Percentiles rank a stretch among this genome's conserved stretches.
phyloP scores from a whole-genome alignment of 2,797 vertebrate species.

The Coregonus ussuriensis region DNA sequence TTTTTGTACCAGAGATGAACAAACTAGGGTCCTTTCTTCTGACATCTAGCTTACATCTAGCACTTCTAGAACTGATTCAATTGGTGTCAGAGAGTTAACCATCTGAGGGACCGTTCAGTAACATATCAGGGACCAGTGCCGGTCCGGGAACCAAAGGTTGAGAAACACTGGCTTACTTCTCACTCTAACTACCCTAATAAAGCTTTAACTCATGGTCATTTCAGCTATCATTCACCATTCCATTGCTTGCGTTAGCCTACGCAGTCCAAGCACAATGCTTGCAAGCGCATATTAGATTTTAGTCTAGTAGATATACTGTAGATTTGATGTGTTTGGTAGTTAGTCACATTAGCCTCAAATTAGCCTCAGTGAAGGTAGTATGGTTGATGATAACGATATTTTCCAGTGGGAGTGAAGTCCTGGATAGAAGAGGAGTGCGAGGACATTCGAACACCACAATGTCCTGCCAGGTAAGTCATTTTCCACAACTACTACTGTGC shows the following conservation, averaged over 20 bases:
- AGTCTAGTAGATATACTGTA: background rate
- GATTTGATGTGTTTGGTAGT: background rate
- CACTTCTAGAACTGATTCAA: background rate
- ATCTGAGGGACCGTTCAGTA: background rate
- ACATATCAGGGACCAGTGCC: no score
- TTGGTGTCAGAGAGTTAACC: background rate
- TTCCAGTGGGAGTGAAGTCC: slow-evolving; percentile 71
- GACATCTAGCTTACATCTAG: background rate
- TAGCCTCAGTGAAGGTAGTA: background rate
- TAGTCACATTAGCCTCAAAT: background rate
- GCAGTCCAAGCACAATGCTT: background rate
- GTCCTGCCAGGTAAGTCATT: slow-evolving; percentile 86
- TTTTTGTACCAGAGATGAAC: background rate
- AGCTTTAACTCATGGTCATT: background rate
- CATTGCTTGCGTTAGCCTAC: background rate
- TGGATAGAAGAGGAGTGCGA: slow-evolving; percentile 82
- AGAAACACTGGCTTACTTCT: background rate
- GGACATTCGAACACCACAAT: slow-evolving; percentile 73
- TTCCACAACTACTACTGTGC: slow-evolving; percentile 4
- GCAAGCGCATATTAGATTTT: background rate
- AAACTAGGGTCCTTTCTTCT: background rate
- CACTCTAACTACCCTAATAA: background rate
- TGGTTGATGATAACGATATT: slow-evolving; percentile 40
- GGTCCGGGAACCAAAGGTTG: background rate
- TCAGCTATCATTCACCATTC: background rate